A percentile compares a stretch with the other conserved stretches of the same genome.
These are phyloP conservation scores for Alexandromys oeconomus DNA, from an alignment of 2,797 vertebrate genomes.

Conservation along the genomic window DNA sequence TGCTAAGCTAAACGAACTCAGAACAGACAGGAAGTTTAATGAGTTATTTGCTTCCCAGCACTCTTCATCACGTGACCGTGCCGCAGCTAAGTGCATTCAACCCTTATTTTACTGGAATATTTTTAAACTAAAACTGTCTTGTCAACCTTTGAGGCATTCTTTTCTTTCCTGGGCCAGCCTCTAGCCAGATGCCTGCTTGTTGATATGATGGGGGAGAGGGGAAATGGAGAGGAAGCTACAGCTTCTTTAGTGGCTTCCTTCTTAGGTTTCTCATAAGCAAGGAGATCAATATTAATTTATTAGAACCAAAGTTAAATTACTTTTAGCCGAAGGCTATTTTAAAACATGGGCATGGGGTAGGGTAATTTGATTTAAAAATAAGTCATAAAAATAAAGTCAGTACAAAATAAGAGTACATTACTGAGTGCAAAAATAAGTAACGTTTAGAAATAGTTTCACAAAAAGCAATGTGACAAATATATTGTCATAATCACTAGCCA, in stretches of 20 bases:
- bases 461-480: slow-evolving; percentile 31
- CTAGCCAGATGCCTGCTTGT: slow-evolving; percentile 27
- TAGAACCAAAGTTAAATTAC: slow-evolving; percentile 63
- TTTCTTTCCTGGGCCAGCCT: neutral
- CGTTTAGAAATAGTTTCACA: slow-evolving; percentile 59
- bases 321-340: slow-evolving; percentile 65
- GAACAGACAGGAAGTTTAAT: neutral
- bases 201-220: neutral
- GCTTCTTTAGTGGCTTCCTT: neutral
- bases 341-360: slow-evolving; percentile 40
- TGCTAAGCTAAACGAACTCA: slow-evolving; percentile 8
- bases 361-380: slow-evolving; percentile 70
- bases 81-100: slow-evolving; percentile 23
- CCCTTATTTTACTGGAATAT: slow-evolving; percentile 19
- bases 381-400: slow-evolving; percentile 57
- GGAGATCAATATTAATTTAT: slow-evolving; percentile 61
- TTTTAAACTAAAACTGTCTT: slow-evolving; percentile 38
- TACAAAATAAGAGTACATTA: slow-evolving; percentile 59
- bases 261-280: slow-evolving; percentile 12
- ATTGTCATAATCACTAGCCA: neutral
- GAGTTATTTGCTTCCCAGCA: slow-evolving; percentile 39
- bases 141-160: slow-evolving; percentile 31
- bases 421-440: slow-evolving; percentile 40
- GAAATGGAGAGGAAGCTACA: slow-evolving; percentile 8
- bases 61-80: neutral